Evolutionary conservation across 2,888 invertebrate species (phyloP).

Genomic region (Stenoptilia bipunctidactyla): DNA sequence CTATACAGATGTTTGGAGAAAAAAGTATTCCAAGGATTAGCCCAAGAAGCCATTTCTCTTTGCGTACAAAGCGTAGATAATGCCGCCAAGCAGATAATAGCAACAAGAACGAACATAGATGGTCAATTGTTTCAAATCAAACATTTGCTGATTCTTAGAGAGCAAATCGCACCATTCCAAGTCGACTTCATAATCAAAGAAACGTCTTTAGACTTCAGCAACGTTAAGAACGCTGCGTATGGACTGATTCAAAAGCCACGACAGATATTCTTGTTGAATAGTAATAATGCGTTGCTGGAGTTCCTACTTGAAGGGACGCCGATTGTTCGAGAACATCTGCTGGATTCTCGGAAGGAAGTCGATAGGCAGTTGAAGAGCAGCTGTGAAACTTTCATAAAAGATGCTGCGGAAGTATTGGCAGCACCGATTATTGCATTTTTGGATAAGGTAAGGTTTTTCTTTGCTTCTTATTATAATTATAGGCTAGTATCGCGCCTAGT

Average conservation of each 20-base stretch:
- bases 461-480: no score
- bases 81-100: constrained; percentile 84
- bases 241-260: constrained; percentile 82
- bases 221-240: constrained; percentile 88
- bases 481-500: constrained; percentile 36
- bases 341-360: constrained; percentile 96
- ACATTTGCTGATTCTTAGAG: constrained; percentile 94
- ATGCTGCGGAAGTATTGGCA: constrained; percentile 81
- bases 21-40: constrained; percentile 95
- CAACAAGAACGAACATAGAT: constrained; percentile 85
- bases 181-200: constrained; percentile 95
- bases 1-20: constrained; percentile 88
- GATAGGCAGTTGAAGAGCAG: constrained; percentile 91
- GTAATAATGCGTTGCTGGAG: constrained; percentile 93
- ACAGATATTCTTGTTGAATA: constrained; percentile 87
- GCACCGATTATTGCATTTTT: constrained; percentile 81
- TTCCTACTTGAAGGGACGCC: constrained; percentile 94
- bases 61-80: constrained; percentile 91
- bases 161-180: constrained; percentile 98
- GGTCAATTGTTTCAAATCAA: constrained; percentile 98
- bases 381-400: constrained; percentile 90
- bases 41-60: constrained; percentile 93
- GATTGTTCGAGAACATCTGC: constrained; percentile 89
- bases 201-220: constrained; percentile 93
- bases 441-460: constrained; percentile 71